phyloP scores from a whole-genome alignment of 2,797 vertebrate genomes.

The Chelmon rostratus region DNA sequence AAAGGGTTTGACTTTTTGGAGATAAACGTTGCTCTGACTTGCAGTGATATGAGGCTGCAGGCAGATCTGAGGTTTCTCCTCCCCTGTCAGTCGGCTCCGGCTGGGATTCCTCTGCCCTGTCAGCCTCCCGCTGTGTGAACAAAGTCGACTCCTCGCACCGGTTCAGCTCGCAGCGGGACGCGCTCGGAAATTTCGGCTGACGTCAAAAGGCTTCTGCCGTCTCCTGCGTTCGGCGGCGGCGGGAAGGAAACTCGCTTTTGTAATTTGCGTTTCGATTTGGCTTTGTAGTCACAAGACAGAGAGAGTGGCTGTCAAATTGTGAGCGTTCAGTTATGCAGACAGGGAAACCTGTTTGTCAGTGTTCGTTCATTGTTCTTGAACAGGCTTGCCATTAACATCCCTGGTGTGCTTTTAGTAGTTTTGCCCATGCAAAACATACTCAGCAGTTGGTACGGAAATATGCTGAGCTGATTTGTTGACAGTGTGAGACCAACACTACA shows the following conservation, averaged over 20 bases:
- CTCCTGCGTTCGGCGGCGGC: slow-evolving; percentile 42
- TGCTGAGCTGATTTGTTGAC: slow-evolving; percentile 70
- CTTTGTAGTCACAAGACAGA: slow-evolving; percentile 36
- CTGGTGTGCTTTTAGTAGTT: slow-evolving; percentile 54
- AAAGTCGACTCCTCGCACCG: slow-evolving; percentile 61
- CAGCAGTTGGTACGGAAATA: slow-evolving; percentile 61
- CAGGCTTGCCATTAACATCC: slow-evolving; percentile 40
- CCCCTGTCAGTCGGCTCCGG: slow-evolving; percentile 44
- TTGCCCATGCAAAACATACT: slow-evolving; percentile 50
- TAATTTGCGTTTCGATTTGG: slow-evolving; percentile 53
- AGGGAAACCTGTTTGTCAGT: slow-evolving; percentile 29
- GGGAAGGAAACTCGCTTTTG: slow-evolving; percentile 43
- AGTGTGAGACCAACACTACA: slow-evolving; percentile 54
- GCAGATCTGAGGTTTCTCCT: slow-evolving; percentile 51
- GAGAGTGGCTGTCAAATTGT: slow-evolving; percentile 47
- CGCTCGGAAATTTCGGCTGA: slow-evolving; percentile 48
- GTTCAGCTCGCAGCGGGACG: slow-evolving; percentile 67
- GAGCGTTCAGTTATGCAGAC: slow-evolving; percentile 30
- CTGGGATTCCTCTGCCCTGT: slow-evolving; percentile 53
- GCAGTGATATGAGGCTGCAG: slow-evolving; percentile 28
- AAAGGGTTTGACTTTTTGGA: not conserved
- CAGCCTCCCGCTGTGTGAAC: slow-evolving; percentile 69
- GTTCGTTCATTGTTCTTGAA: slow-evolving; percentile 39
- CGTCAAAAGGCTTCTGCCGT: slow-evolving; percentile 60
- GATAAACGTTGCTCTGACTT: slow-evolving; percentile 26